Percentiles rank a stretch among this genome's conserved stretches.
Conservation (phyloP, 92 coral and sea anemone species). For the Heliopora coerulea region DNA sequence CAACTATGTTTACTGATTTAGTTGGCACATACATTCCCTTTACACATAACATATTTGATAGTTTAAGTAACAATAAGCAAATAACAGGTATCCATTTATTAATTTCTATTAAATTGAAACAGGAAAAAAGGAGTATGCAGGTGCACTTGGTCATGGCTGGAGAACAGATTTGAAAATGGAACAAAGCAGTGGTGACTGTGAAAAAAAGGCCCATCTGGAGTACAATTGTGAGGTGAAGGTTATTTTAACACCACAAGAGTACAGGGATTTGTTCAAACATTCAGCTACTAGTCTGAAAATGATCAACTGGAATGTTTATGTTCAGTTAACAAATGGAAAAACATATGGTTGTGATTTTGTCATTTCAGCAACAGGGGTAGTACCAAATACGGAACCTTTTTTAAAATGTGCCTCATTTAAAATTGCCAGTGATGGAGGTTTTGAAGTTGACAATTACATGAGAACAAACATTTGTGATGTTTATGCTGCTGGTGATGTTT, state of each 20-base stretch:
- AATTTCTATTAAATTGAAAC: background rate
- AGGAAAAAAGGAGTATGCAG: slow-evolving; percentile 53
- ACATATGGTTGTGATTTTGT: slow-evolving; percentile 85
- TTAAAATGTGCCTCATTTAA: slow-evolving; percentile 53
- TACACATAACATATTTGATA: no score
- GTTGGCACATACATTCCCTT: no score
- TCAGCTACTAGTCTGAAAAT: background rate
- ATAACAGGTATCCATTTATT: background rate
- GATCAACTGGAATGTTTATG: slow-evolving; percentile 73
- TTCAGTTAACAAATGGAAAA: slow-evolving; percentile 65
- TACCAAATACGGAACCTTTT: slow-evolving; percentile 71
- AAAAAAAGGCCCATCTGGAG: slow-evolving; percentile 61
- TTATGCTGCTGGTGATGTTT: slow-evolving; percentile 95
- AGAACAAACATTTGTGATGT: slow-evolving; percentile 74
- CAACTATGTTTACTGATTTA: no score
- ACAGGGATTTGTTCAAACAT: background rate
- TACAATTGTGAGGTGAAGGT: slow-evolving; percentile 69
- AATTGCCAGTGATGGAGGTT: slow-evolving; percentile 81
- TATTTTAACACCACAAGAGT: slow-evolving; percentile 56
- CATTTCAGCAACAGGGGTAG: slow-evolving; percentile 93
- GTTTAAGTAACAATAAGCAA: no score
- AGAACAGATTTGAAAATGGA: slow-evolving; percentile 63
- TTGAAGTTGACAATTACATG: slow-evolving; percentile 75
- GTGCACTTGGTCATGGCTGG: slow-evolving; percentile 95
- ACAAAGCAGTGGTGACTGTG: slow-evolving; percentile 28